Evolutionary conservation across 2,797 vertebrate genomes (phyloP).

Genomic region (Poeciliopsis presidionis): DNA sequence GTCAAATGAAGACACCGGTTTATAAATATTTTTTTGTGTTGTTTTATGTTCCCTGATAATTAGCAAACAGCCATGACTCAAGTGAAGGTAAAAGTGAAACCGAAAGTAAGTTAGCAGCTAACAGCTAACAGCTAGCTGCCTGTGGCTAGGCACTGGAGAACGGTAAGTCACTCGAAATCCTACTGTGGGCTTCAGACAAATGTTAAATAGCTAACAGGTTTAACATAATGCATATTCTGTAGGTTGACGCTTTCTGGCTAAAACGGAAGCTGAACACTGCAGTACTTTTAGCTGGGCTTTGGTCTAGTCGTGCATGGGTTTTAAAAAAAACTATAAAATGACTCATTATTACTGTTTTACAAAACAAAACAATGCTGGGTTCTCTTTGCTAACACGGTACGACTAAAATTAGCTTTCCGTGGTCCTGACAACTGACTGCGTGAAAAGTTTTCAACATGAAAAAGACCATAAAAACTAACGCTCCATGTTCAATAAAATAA

Average conservation of each 20-base stretch:
- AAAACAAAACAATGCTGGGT: too few species aligned
- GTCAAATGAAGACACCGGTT: fast-evolving
- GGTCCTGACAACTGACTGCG: background rate
- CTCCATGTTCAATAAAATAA: background rate
- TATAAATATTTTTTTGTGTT: fast-evolving
- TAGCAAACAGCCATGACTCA: fast-evolving
- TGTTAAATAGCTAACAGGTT: background rate
- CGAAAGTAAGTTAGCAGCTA: slow-evolving; percentile 9
- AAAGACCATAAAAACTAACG: background rate
- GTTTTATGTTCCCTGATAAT: background rate
- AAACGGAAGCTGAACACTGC: background rate
- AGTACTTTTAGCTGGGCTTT: background rate
- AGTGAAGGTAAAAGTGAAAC: slow-evolving; percentile 62
- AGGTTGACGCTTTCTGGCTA: background rate
- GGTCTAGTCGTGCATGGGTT: too few species aligned
- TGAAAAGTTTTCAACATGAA: background rate
- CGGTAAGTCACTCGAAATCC: slow-evolving; percentile 18
- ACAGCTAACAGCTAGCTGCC: background rate
- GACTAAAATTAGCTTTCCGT: background rate
- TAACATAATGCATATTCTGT: background rate
- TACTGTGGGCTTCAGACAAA: background rate
- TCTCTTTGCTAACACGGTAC: background rate
- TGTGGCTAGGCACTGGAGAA: fast-evolving
- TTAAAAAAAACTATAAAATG: background rate
- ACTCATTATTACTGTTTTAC: background rate